Base-by-base conservation (phyloP, 2,113 vertebrate species). In the Cinclus cinclus region DNA sequence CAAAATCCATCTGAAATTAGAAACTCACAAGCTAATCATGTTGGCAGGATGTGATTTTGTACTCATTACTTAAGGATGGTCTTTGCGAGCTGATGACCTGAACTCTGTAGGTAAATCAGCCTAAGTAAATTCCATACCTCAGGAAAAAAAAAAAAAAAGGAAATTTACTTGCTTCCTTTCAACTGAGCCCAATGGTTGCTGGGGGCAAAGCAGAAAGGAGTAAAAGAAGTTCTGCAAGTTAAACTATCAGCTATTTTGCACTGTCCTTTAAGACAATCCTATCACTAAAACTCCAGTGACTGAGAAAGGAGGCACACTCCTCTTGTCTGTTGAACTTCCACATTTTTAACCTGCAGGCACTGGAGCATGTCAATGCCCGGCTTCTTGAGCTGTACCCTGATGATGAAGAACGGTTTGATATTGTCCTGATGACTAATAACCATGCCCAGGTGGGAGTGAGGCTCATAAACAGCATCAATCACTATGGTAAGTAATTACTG, bases 401-500 rank as follows among this genome's bases (percentile, higher is more conserved):
- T 23, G 99, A 98, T 13, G 99, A 99, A 93, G 99, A 99, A 84
- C 97, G 99, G 89, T 99, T 99, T 97, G 99, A 99, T 97, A 98
- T 99, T 65, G 99, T 99, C 59, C 97, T 99, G 87, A 99, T 99
- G 99, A 99, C 99, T 76, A 99, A 99, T 97, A 99, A 99, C 97
- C 99, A 99, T 69, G 99, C 99, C 92, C 99, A 99, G 94, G 99
- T 99, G 42, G 99, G 99, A 88, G 99, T 99, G 78, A 98, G 99
- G 63, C 99, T 99, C 95, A 99, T 99, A 97, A 99, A 99, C 98
- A 99, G 99, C 98, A 99, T 99, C 94, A 99, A 99, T 98, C 98
- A 99, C 97, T 99, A 99, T 1, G 98, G 99, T 99, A 98, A 92
- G 97, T 89, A 96, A 97, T 95, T 92, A 92, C 35, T 74, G 42